These are phyloP conservation scores for Vombatus ursinus DNA, from an alignment of 2,113 vertebrate genomes.

Conservation along the genomic window DNA sequence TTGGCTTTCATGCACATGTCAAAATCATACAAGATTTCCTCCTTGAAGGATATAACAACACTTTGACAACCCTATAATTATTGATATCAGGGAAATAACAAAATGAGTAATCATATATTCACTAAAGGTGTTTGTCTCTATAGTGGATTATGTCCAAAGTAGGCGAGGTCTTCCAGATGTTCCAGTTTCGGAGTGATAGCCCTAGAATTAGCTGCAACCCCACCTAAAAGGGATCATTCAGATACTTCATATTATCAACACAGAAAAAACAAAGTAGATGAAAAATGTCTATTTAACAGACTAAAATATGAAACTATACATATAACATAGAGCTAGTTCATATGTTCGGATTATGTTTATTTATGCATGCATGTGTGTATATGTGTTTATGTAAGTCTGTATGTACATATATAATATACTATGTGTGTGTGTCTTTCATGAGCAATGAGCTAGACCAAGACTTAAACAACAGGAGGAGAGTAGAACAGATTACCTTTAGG, in stretches of 20 bases:
- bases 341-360: background rate
- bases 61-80: background rate
- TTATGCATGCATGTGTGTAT: background rate
- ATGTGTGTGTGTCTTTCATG: too few relatives aligned
- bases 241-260: background rate
- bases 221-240: background rate
- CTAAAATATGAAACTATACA: background rate
- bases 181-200: too few relatives aligned
- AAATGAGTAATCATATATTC: background rate
- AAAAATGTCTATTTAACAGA: background rate
- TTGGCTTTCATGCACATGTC: background rate
- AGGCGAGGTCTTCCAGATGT: background rate
- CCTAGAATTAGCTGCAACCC: background rate
- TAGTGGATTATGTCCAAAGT: background rate
- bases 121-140: background rate
- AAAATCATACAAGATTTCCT: background rate
- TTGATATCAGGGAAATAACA: background rate
- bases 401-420: background rate
- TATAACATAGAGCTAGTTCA: background rate
- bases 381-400: background rate
- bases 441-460: background rate
- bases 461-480: background rate
- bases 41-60: background rate
- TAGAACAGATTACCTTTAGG: background rate
- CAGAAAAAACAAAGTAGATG: background rate